A percentile compares a stretch with the other conserved stretches of the same genome.
Evolutionary conservation across 2,888 invertebrate genomes (phyloP).

Genomic region (Pachliopta kotzebuea): DNA sequence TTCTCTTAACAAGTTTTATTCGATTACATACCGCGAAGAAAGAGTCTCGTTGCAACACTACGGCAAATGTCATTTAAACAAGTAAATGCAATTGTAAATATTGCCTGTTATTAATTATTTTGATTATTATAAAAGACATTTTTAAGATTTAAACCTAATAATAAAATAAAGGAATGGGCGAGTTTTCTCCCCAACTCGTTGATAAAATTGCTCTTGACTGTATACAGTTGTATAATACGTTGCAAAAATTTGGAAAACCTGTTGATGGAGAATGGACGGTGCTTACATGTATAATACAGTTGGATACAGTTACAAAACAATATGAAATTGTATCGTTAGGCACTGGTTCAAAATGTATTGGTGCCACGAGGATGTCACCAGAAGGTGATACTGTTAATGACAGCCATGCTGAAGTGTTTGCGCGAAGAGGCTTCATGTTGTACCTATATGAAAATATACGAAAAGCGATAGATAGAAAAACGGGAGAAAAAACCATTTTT

Average conservation of each 20-base stretch:
- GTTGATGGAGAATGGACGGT: slow-evolving; percentile 90
- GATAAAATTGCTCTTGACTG: slow-evolving; percentile 81
- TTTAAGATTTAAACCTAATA: slow-evolving; percentile 1
- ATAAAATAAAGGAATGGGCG: slow-evolving; percentile 39
- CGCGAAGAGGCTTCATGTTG: slow-evolving; percentile 89
- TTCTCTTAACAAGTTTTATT: no score
- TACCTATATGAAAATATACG: slow-evolving; percentile 86
- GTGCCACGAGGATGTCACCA: slow-evolving; percentile 82
- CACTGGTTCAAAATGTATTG: slow-evolving; percentile 96
- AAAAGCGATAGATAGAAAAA: slow-evolving; percentile 47
- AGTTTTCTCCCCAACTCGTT: slow-evolving; percentile 46
- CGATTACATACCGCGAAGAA: no score
- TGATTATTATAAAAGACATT: not conserved
- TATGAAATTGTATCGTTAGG: slow-evolving; percentile 88
- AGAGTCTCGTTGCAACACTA: no score
- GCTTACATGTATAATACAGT: slow-evolving; percentile 85
- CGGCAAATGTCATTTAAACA: no score
- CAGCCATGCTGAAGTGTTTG: slow-evolving; percentile 95
- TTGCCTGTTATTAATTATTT: no score
- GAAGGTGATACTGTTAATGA: slow-evolving; percentile 90
- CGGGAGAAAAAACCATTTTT: slow-evolving; percentile 51
- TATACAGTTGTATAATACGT: slow-evolving; percentile 77
- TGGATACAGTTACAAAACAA: slow-evolving; percentile 51
- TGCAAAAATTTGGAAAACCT: slow-evolving; percentile 92
- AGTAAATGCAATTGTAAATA: no score